These are phyloP conservation scores for Tigriopus californicus DNA, from an alignment of 2,888 invertebrate species.

Conservation along the genomic window DNA sequence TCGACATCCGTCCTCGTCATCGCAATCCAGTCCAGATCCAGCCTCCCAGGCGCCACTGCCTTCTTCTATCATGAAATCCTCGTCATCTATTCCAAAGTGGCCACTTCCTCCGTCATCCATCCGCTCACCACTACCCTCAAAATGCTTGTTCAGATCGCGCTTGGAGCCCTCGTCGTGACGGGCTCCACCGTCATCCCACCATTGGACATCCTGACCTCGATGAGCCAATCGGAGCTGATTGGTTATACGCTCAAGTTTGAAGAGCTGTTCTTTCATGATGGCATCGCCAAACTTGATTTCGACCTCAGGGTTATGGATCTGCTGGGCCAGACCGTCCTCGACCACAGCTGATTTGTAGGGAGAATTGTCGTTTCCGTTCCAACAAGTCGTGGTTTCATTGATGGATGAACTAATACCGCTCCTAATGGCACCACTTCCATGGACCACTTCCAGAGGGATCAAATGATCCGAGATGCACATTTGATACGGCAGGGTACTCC, in stretches of 20 bases:
- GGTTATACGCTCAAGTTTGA: slow-evolving; percentile 27
- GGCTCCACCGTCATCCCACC: slow-evolving; percentile 30
- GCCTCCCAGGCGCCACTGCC: no score
- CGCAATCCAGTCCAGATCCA: no score
- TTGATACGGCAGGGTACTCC: slow-evolving; percentile 63
- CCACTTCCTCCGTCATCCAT: no score
- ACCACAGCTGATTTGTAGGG: neutral
- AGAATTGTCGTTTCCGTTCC: slow-evolving; percentile 56
- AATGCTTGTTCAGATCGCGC: no score
- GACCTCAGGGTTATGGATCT: slow-evolving; percentile 48
- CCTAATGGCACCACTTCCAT: no score
- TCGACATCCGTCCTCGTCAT: no score
- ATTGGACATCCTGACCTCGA: slow-evolving; percentile 77
- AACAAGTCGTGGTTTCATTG: slow-evolving; percentile 49
- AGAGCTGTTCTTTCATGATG: neutral
- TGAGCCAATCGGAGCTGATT: slow-evolving; percentile 67
- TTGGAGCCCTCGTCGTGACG: neutral
- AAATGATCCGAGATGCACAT: slow-evolving; percentile 37
- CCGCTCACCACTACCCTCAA: no score
- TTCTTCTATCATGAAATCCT: no score
- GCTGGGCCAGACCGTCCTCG: slow-evolving; percentile 41
- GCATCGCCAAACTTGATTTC: neutral
- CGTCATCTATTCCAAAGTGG: no score
- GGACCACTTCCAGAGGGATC: no score
- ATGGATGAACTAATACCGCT: no score